Base-by-base conservation (phyloP, 2,888 invertebrate species). In the Parapristionchus giblindavisi region DNA sequence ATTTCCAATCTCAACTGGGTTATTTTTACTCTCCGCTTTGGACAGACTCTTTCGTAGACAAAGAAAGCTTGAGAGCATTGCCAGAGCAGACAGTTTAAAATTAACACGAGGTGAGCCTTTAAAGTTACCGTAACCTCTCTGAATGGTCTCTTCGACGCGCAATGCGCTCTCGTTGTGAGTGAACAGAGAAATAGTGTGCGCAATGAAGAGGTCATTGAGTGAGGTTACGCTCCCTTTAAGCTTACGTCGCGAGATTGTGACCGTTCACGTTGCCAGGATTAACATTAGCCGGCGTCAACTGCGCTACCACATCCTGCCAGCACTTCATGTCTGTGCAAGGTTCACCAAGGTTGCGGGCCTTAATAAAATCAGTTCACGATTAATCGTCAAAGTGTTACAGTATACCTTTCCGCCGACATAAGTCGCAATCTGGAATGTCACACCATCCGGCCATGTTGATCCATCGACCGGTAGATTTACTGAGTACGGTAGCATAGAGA, bases 391-490 rank as follows among this genome's bases (percentile, higher is more conserved):
- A 17, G 48, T 56, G 29, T 56, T 2, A n/a, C n/a, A n/a, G n/a
- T n/a, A 3, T 43, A 68, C 68, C 52, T 68, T 52, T 14, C 38
- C 68, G 4, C 52, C 52, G 1, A 68, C 68, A 38, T 38, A 68
- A 8, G 68, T 68, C 3, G 36, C 68, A 21, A 68, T 68, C 68
- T 68, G 68, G 52, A 68, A 68, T 0, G 68, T 68, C 21, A 68
- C 68, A 27, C 68, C 68, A 27, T 68, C 68, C 1, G 68, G 52
- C 68, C 68, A 68, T 2, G 68, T 21, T 27, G 51, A 38, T 11
- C 68, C 52, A 24, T 68, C 68, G 0, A 24, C 27, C 1, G 68
- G 68, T 52, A 68, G 68, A 34, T 68, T 51, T 1, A 68, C 68
- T 29, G 68, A 68, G 52, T 43, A 52, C 14, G 68, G 68, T n/a